Base-by-base conservation (phyloP, 2,888 invertebrate species). In the Dryobotodes eremita region DNA sequence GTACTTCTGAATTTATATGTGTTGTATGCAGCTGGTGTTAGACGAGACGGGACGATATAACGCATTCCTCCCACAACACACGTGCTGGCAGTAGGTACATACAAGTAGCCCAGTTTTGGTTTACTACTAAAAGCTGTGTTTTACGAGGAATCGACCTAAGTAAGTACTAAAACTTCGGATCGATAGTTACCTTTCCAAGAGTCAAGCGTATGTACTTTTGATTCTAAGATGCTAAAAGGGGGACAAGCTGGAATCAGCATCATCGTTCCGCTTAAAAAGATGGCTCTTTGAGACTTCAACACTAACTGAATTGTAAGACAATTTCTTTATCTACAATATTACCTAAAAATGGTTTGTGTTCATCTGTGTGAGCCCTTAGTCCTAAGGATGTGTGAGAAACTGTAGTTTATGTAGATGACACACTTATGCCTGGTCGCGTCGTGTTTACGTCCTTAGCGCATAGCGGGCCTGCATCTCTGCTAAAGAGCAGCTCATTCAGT, bases 361-460 rank as follows among this genome's bases (percentile, higher is more conserved):
- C 10, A 42, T 13, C 36, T 36, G 36, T 23, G 36, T 53, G 59
- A 59, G 42, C 20, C 42, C n/a, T 57, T 5, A 23, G 31, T 62
- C 15, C 62, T 65, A 31, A 72, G 20, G 71, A 42, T 42, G 6
- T 73, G 17, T 42, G 26, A 55, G 26, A 55, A 74, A 73, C 46
- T 53, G 36, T 36, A 31, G 46, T 31, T 17, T 42, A 23, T 13
- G 31, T 55, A 31, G 26, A 46, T 13, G 26, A 20, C 17, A 50
- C 74, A 75, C 20, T 50, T 68, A 50, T 48, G 66, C 10, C 23
- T 23, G 20, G 53, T 17, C 42, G 31, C 31, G 55, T 26, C 79
- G 48, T 65, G 55, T 20, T 26, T 31, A 46, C 31, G 31, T n/a
- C 42, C 46, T 53, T 23, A 74, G 31, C 31, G 77, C 4, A 13